Percentiles rank a stretch among this genome's conserved stretches.
Conservation (phyloP, 1,140 invertebrate genomes). For the Drosophila nigromelanica region DNA sequence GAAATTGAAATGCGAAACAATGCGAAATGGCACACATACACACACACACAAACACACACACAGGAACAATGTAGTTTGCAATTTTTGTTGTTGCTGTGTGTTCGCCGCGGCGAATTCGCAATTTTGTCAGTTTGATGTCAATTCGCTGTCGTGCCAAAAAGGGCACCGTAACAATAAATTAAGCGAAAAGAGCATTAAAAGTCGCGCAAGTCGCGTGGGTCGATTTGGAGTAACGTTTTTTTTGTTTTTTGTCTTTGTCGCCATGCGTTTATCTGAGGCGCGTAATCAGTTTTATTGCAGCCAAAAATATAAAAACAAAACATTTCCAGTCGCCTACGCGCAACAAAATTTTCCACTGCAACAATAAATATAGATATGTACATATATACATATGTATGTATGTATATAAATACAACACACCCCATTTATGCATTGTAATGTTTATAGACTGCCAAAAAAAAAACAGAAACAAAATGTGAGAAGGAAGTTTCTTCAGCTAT, state of each 20-base stretch:
- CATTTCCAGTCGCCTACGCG: slow-evolving; percentile 28
- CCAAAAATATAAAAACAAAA: slow-evolving; percentile 16
- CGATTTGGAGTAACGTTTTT: slow-evolving; percentile 26
- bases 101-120: slow-evolving; percentile 28
- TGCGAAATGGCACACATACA: slow-evolving; percentile 40
- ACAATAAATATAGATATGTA: slow-evolving; percentile 3
- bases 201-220: slow-evolving; percentile 28
- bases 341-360: slow-evolving; percentile 26
- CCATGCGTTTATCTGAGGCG: slow-evolving; percentile 26
- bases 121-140: slow-evolving; percentile 51
- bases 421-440: background rate
- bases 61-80: slow-evolving; percentile 7
- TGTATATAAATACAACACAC: background rate
- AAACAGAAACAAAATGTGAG: background rate
- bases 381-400: background rate
- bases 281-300: slow-evolving; percentile 49
- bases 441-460: background rate
- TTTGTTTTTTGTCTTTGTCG: background rate
- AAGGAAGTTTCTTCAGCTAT: slow-evolving; percentile 3
- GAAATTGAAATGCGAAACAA: slow-evolving; percentile 51
- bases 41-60: no score
- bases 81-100: background rate
- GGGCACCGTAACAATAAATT: slow-evolving; percentile 42
- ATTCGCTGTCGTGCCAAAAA: slow-evolving; percentile 45
- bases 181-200: slow-evolving; percentile 36